A percentile compares a stretch with the other conserved stretches of the same genome.
Conservation (phyloP, 2,113 vertebrate genomes). For the Pseudorectes ferrugineus region DNA sequence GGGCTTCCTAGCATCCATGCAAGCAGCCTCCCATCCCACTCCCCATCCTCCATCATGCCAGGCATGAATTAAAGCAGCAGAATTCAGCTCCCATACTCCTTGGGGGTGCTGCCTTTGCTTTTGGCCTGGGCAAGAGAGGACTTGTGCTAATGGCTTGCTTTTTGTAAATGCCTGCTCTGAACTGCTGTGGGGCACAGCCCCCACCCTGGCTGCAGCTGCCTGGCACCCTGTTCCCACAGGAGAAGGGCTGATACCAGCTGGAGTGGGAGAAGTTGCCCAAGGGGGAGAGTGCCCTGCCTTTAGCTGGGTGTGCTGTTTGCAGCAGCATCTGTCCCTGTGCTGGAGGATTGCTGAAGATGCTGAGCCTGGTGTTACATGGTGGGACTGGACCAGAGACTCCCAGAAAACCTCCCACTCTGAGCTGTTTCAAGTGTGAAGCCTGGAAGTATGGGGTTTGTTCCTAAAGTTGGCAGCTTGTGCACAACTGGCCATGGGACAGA, state of each 20-base stretch:
- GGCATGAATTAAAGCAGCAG: neutral
- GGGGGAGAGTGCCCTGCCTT: neutral
- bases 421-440: neutral
- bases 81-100: neutral
- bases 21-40: neutral
- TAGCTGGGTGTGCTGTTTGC: neutral
- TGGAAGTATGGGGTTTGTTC: neutral
- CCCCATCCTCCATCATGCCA: accelerated
- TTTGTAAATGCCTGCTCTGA: neutral
- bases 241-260: neutral
- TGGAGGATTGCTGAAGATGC: neutral
- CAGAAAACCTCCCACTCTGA: neutral
- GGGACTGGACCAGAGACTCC: neutral
- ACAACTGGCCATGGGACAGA: neutral
- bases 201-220: neutral
- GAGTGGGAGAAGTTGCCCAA: neutral
- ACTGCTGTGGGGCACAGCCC: neutral
- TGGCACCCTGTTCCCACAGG: neutral
- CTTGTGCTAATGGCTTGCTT: neutral
- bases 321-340: accelerated
- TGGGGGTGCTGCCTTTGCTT: neutral
- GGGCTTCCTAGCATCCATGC: neutral
- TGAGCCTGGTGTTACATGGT: neutral
- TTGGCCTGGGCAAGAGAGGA: neutral
- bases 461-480: neutral